Evolutionary conservation across 1,140 invertebrate genomes (phyloP).

Genomic region (Scaptomyza pallida): DNA sequence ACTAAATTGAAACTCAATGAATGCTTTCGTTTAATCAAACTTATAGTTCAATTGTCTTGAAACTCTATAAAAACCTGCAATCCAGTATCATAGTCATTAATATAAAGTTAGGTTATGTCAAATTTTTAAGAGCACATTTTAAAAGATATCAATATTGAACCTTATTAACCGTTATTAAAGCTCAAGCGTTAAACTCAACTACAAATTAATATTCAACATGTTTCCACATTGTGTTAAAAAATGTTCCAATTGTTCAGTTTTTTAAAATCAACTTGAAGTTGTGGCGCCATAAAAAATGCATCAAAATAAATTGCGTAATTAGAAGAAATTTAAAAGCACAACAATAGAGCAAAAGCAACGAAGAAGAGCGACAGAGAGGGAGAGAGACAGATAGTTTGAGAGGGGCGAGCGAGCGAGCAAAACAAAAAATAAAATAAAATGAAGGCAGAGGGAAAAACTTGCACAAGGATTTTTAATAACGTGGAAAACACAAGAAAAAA

Average conservation of each 20-base stretch:
- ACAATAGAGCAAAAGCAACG: constrained; percentile 28
- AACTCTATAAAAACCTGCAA: too few relatives aligned
- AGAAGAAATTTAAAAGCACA: constrained; percentile 58
- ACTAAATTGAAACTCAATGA: too few relatives aligned
- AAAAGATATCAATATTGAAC: neutral
- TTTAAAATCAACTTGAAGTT: constrained; percentile 26
- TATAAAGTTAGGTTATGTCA: too few relatives aligned
- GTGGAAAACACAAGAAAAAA: constrained; percentile 83
- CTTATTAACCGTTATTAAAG: neutral
- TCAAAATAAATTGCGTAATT: constrained; percentile 59
- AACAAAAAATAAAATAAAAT: constrained; percentile 36
- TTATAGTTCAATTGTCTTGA: too few relatives aligned
- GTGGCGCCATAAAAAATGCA: constrained; percentile 51
- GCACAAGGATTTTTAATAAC: constrained; percentile 83
- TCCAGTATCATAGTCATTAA: too few relatives aligned
- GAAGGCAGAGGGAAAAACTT: constrained; percentile 60
- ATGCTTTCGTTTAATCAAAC: too few relatives aligned
- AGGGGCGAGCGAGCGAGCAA: constrained; percentile 28
- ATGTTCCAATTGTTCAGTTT: constrained; percentile 12
- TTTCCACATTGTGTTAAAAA: neutral
- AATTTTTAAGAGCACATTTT: too few relatives aligned
- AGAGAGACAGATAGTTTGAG: neutral
- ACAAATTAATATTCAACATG: neutral
- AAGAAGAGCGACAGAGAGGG: neutral
- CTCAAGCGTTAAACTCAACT: too few relatives aligned